Evolutionary conservation across 2,113 vertebrate genomes (phyloP), one percentile per base, ranked within the genome.

Genomic region (Ornithorhynchus anatinus): DNA sequence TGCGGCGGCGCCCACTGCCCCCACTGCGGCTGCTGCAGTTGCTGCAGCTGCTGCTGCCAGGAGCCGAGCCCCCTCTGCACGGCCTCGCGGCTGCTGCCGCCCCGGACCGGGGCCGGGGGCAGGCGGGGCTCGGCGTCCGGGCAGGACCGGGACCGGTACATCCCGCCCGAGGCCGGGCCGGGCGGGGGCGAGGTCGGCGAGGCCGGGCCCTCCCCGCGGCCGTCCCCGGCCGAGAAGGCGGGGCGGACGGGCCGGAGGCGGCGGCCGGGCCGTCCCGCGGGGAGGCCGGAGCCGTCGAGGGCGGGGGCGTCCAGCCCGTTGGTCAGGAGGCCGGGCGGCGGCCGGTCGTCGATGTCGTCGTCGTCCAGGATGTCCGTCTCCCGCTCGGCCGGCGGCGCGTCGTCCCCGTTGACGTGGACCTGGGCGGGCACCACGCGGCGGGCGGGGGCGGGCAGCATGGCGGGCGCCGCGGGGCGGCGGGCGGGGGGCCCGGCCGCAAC

Each of bases 301-400:
- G 81, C 92, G n/a, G 78, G 47, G 80, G 91, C 92, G 76, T 93
- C 92, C 0, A 89, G 89, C 12, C 94, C 92, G 0, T 93, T 95
- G 78, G 92, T 90, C 51, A 94, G 75, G 86, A 17, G 85, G 84
- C 39, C 92, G 67, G 1, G 86, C 86, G 39, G 92, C 92, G 2
- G 89, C 11, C 88, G 68, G 90, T 96, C 67, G 39, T 95, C 59
- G 87, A 95, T 27, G 52, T 96, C 84, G 91, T 99, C 98, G 17
- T 99, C 98, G 1, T 99, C 97, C 66, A 99, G 90, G 80, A 99
- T 99, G 86, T 99, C 98, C 0, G 98, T 99, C 90, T 99, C 98
- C 38, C 98, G 91, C 72, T 99, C 97, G 0, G 94, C 85, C 32
- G 89, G 91, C 61, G 89, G 83, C 0, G 81, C 52, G 0, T 87